Evolutionary conservation across 2,113 vertebrate genomes (phyloP).

Genomic region (Pitta sordida): DNA sequence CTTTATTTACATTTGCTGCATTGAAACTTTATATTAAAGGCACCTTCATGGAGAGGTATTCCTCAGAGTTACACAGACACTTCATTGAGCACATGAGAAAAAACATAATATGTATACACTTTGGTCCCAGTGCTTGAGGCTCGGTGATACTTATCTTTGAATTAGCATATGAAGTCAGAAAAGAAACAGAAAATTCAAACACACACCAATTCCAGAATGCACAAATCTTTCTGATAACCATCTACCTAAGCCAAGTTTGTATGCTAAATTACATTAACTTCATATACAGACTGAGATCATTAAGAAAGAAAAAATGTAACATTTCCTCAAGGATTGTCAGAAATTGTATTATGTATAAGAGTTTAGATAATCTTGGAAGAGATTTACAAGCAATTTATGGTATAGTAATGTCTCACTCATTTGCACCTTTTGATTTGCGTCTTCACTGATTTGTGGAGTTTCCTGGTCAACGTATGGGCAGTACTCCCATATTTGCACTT

Average conservation of each 20-base stretch:
- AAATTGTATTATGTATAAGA: not conserved
- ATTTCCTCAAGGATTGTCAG: not conserved
- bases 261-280: not conserved
- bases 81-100: not conserved
- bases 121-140: not conserved
- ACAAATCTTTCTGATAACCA: not conserved
- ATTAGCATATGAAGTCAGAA: not conserved
- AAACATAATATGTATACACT: not conserved
- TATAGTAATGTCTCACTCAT: no score
- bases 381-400: not conserved
- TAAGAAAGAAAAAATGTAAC: not conserved
- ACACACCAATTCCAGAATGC: not conserved
- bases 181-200: not conserved
- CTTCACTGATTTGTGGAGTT: no score
- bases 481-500: no score
- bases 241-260: not conserved
- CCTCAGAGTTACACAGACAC: not conserved
- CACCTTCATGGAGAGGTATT: not conserved
- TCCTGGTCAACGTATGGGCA: no score
- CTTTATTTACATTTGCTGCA: not conserved
- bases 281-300: not conserved
- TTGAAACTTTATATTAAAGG: not conserved
- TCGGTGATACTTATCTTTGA: not conserved
- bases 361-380: not conserved
- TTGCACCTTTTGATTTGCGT: no score